Evolutionary conservation across 2,797 vertebrate genomes (phyloP), one percentile per base, ranked within the genome.

Genomic region (Gambelia wislizenii): DNA sequence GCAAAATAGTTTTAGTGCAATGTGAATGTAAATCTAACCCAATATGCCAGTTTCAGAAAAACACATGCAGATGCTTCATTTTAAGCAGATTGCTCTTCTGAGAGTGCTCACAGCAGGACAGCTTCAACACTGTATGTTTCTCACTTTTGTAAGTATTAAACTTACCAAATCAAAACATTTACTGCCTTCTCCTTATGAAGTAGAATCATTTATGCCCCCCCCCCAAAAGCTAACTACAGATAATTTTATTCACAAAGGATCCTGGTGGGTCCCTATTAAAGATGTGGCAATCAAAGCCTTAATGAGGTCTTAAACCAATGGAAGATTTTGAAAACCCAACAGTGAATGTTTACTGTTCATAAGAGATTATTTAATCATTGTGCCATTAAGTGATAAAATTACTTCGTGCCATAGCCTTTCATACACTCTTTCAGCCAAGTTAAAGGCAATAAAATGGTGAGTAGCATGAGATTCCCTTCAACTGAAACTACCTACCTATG

Each of bases 311-410:
- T 75, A 89, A 91, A 82, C 42, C 72, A 79, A 5, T 4, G 39
- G 64, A n/a, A 52, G 86, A 87, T 89, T 89, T 82, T 70, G 49
- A 61, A 90, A 90, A 87, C 74, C 82, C 84, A 83, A 30, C 87
- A 88, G 85, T 74, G 75, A 84, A 74, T 0, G 0, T 82, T 69
- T 8, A 0, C 54, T n/a, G 44, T 54, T 77, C 61, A 52, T 10
- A 18, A 78, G 33, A 56, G 27, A 61, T n/a, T 61, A 27, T 20
- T 77, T 91, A 4, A 14, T 33, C 39, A n/a, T 83, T 81, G 9
- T 80, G 42, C 89, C 87, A 83, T 64, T 27, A 13, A 59, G 52
- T 59, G 42, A 80, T 80, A 88, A 33, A 42, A 86, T 16, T 54
- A 0, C 39, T 25, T 76, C 49, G 4, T 10, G 5, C 8, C 1